phyloP scores from a whole-genome alignment of 2,797 vertebrate species.

The Hypotaenidia okinawae region DNA sequence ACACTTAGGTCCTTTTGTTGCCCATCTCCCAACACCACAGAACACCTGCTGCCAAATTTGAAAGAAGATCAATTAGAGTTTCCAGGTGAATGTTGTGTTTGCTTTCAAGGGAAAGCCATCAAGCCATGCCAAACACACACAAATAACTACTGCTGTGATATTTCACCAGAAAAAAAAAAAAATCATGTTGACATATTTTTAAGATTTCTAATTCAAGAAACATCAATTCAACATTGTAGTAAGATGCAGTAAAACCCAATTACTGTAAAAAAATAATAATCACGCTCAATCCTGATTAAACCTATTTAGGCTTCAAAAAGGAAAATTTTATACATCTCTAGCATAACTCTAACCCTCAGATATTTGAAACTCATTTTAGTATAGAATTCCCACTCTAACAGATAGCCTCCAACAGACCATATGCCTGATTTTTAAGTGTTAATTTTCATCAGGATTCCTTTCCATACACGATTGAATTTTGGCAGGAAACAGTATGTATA shows the following conservation, averaged over 20 bases:
- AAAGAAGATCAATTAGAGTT: neutral
- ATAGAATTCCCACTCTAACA: neutral
- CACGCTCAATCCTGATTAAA: neutral
- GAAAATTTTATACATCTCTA: neutral
- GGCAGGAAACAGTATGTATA: neutral
- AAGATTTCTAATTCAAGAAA: neutral
- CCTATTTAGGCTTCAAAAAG: neutral
- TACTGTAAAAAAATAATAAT: neutral
- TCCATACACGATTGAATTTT: neutral
- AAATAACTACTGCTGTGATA: neutral
- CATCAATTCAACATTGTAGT: rapidly evolving
- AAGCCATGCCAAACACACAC: neutral
- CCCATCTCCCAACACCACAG: neutral
- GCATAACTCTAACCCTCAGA: neutral
- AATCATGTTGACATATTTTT: neutral
- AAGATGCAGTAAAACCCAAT: neutral
- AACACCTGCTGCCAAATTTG: neutral
- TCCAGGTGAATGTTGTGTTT: neutral
- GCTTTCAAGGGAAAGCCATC: neutral
- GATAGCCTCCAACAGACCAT: neutral
- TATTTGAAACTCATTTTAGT: neutral
- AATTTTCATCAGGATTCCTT: neutral
- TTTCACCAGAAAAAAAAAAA: neutral
- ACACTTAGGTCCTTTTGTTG: neutral
- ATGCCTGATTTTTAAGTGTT: neutral